A percentile compares a stretch with the other conserved stretches of the same genome.
These are phyloP conservation scores for Syndactyla subalaris DNA, from an alignment of 2,797 vertebrate species.

Conservation along the genomic window DNA sequence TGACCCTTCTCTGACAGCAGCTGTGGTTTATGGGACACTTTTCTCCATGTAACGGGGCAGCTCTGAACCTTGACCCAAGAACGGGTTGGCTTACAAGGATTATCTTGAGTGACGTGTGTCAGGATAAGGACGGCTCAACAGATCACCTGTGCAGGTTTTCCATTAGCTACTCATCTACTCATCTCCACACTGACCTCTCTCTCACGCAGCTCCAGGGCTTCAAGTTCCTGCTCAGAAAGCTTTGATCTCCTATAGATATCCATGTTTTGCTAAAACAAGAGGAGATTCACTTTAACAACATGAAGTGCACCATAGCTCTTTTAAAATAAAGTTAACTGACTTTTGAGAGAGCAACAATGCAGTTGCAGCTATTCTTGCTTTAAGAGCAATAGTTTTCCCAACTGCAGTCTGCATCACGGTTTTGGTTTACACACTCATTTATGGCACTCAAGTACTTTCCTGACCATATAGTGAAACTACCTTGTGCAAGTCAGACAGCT, in stretches of 20 bases:
- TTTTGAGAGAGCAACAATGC: background rate
- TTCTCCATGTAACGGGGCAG: background rate
- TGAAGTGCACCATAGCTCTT: background rate
- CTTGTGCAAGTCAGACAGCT: constrained; percentile 98
- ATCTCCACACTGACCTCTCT: constrained; percentile 85
- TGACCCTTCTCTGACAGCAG: background rate
- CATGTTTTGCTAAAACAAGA: constrained; percentile 89
- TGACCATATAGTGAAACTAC: constrained; percentile 60
- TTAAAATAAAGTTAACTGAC: rapidly evolving
- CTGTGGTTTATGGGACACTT: background rate
- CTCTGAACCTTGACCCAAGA: background rate
- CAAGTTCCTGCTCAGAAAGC: constrained; percentile 91
- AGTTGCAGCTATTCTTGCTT: background rate
- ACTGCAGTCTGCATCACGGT: rapidly evolving
- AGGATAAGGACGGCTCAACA: constrained; percentile 8
- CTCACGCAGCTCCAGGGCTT: constrained; percentile 93
- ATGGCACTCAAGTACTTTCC: background rate
- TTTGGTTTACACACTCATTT: background rate
- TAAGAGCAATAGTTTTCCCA: background rate
- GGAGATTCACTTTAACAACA: background rate
- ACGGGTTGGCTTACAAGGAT: background rate
- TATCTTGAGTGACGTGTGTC: background rate
- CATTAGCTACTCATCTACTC: background rate
- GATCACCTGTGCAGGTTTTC: constrained; percentile 13
- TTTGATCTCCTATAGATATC: constrained; percentile 91